Evolutionary conservation across 2,888 invertebrate species (phyloP), one percentile per base, ranked within the genome.

Genomic region (Drosophila antonietae): DNA sequence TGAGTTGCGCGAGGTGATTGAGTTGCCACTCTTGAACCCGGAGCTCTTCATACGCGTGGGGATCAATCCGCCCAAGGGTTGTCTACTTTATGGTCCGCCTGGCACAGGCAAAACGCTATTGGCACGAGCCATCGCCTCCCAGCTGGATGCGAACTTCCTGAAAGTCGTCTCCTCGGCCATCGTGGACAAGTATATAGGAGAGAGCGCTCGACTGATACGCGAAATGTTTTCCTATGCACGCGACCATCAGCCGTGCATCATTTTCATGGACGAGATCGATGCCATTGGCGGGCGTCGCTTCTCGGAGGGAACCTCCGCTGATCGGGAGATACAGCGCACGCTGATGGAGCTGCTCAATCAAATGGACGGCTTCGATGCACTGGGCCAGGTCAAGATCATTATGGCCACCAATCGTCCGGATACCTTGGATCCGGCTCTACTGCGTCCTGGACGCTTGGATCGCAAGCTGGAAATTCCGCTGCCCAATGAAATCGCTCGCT

Each of bases 231-330:
- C 98, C 93, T 99, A 98, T 93, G 99, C 99, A 0, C 95, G 98
- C 49, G 99, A 99, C 92, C 99, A 99, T 93, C 98, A 99, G 91
- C 99, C 99, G 5, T 99, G 99, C 93, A 99, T 99, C 87, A 99
- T 99, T 87, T 99, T 99, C 93, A 99, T 99, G 99, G 99, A 99
- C 93, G 99, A 99, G 94, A 99, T 99, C 88, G 99, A 99, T 94
- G 99, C 99, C 64, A 99, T 99, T 83, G 99, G 98, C 92, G 99
- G 99, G 0, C 94, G 98, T 49, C 95, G 99, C 90, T 99, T 99
- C 94, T 98, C 98, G 0, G 99, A 99, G 92, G 99, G 99, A 71
- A 99, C 99, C 0, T 98, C 98, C 59, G 99, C 99, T 5, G 99
- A 99, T 94, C 95, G 99, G 84, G 99, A 99, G 94, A 99, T 99